Base-by-base conservation (phyloP, 2,113 vertebrate species). In the Dicrurus megarhynchus region DNA sequence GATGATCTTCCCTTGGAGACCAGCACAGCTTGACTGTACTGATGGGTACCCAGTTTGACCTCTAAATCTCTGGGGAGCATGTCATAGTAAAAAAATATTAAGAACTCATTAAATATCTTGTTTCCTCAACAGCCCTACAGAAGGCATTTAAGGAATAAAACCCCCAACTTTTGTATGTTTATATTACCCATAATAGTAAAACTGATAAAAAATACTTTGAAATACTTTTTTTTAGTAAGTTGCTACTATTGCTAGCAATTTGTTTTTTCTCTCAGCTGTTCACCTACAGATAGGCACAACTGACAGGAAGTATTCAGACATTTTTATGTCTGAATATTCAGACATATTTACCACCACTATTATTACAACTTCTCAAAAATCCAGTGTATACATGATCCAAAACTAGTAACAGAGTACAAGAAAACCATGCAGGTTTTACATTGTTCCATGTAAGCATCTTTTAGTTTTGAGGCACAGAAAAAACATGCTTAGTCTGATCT, bases 1-100 rank as follows among this genome's bases (percentile, higher is more conserved):
- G 82, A 96, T 86, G 89, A 97, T 94, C 89, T 97, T 96, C 95
- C 60, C 76, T 89, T 65, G 81, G 79, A 97, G 87, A 75, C n/a
- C 95, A 95, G 23, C 67, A 59, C 41, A 88, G 95, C 41, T 84
- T 96, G 67, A 91, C 65, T 93, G 24, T 84, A 89, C 74, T 83
- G 79, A 96, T 56, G 32, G 83, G 56, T 88, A 69, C 83, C 81
- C 82, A 94, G 33, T 83, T 75, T 94, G 93, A 89, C 82, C 87
- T 96, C 96, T 94, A 97, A 93, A 92, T 94, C 75, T 96, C 94
- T 89, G 81, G 92, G 94, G 68, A 96, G 82, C 47, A 93, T 65
- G 44, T 78, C 70, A 94, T 52, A 70, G 60, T n/a, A 55, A 87
- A 96, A 73, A 88, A 57, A 50, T 35, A 96, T 57, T 87, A 90